Conservation (phyloP, 2,888 invertebrate genomes). For the Rhynchonema sp. region DNA sequence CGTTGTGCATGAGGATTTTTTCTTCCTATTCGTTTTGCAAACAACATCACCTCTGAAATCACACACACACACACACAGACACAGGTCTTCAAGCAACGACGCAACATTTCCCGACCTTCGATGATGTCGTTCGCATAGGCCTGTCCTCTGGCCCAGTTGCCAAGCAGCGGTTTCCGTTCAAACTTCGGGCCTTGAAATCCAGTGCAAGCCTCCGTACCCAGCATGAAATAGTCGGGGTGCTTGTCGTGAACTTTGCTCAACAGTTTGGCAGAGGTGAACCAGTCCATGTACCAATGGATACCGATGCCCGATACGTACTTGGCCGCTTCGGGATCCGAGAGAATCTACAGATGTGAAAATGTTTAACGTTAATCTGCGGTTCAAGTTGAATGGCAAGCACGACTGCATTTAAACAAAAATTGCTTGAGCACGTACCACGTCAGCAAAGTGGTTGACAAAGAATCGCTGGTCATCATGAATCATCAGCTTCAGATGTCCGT, state of each 20-base stretch:
- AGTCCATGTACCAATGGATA: conserved; percentile 63
- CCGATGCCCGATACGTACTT: conserved; percentile 48
- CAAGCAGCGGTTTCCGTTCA: conserved; percentile 41
- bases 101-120: conserved; percentile 40
- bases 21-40: too few relatives aligned
- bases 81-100: too few relatives aligned
- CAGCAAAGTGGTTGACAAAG: conserved; percentile 43
- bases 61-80: too few relatives aligned
- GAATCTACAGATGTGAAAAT: conserved; percentile 25
- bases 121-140: conserved; percentile 47
- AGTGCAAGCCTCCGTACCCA: conserved; percentile 61
- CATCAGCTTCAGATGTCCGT: conserved; percentile 46
- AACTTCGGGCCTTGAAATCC: conserved; percentile 32
- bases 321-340: conserved; percentile 21
- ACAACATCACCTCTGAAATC: too few relatives aligned
- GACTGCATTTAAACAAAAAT: neutral
- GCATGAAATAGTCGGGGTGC: conserved; percentile 48
- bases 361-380: too few relatives aligned
- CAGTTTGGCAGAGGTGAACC: conserved; percentile 38
- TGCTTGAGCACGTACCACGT: conserved; percentile 35
- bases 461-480: conserved; percentile 45
- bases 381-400: too few relatives aligned
- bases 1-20: too few relatives aligned
- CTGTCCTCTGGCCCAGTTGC: conserved; percentile 55
- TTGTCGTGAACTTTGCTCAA: conserved; percentile 42